phyloP scores from a whole-genome alignment of 2,888 invertebrate species.

The Apotomis betuletana region DNA sequence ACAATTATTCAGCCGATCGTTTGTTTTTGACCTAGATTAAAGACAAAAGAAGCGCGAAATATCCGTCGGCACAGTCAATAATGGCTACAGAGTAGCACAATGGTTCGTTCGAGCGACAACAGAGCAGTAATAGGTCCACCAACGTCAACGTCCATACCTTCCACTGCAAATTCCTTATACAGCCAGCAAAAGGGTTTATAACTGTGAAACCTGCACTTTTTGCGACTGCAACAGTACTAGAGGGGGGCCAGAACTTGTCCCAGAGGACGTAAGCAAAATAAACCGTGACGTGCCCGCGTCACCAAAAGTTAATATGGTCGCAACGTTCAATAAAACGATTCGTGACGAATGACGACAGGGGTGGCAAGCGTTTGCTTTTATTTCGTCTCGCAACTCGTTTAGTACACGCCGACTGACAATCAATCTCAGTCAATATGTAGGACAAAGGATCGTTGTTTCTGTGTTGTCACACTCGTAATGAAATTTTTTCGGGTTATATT shows the following conservation, averaged over 20 bases:
- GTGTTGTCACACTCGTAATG: constrained; percentile 69
- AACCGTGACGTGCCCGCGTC: constrained; percentile 53
- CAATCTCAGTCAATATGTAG: constrained; percentile 80
- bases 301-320: constrained; percentile 68
- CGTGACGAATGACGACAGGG: constrained; percentile 74
- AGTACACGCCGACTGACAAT: constrained; percentile 79
- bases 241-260: constrained; percentile 42
- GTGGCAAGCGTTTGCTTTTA: constrained; percentile 75
- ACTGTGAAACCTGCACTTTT: background rate
- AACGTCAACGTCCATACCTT: background rate
- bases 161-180: constrained; percentile 2
- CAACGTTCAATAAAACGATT: constrained; percentile 73
- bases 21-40: constrained; percentile 18
- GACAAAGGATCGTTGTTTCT: constrained; percentile 75
- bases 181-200: background rate
- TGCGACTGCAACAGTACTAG: background rate
- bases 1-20: background rate
- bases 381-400: constrained; percentile 76
- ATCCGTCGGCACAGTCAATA: constrained; percentile 20
- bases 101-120: constrained; percentile 38
- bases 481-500: constrained; percentile 54
- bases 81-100: constrained; percentile 28
- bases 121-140: constrained; percentile 1
- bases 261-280: constrained; percentile 46
- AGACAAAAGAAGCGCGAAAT: constrained; percentile 36